These are phyloP conservation scores for Leptura quadrifasciata DNA, from an alignment of 2,888 invertebrate genomes.

Conservation along the genomic window DNA sequence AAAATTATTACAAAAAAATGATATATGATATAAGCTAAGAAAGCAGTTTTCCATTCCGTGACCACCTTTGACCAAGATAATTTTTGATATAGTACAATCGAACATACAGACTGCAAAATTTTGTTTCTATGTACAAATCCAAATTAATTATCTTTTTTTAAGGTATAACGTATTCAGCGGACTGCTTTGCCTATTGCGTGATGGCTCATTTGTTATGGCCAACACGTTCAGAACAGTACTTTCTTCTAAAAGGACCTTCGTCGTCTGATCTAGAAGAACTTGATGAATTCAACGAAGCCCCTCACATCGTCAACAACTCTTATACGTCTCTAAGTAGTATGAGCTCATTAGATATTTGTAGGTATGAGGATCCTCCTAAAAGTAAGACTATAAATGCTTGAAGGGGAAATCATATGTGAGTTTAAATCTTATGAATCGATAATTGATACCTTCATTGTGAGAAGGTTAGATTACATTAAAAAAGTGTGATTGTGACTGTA, in stretches of 20 bases:
- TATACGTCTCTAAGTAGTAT: slow-evolving; percentile 71
- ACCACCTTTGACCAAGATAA: too few species aligned
- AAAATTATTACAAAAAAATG: too few species aligned
- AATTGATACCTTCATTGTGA: slow-evolving; percentile 6
- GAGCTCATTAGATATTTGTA: slow-evolving; percentile 68
- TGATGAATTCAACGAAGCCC: slow-evolving; percentile 94
- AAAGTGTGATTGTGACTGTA: slow-evolving; percentile 14
- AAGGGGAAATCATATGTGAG: slow-evolving; percentile 1
- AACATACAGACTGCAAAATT: too few species aligned
- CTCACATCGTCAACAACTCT: slow-evolving; percentile 84
- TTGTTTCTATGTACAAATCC: too few species aligned
- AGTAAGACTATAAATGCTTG: slow-evolving; percentile 55
- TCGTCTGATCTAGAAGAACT: slow-evolving; percentile 87
- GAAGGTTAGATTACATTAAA: slow-evolving; percentile 18
- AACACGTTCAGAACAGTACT: slow-evolving; percentile 93
- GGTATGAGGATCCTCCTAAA: slow-evolving; percentile 67
- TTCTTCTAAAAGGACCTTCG: slow-evolving; percentile 84
- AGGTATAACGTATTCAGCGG: slow-evolving; percentile 97
- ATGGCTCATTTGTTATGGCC: slow-evolving; percentile 98
- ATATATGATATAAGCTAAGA: too few species aligned
- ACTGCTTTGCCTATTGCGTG: slow-evolving; percentile 95
- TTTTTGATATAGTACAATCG: too few species aligned
- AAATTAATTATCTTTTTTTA: slow-evolving; percentile 61
- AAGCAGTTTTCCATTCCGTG: too few species aligned
- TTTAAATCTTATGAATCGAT: slow-evolving; percentile 28